Evolutionary conservation across 1,140 invertebrate species (phyloP), one percentile per base, ranked within the genome.

Genomic region (Oscheius sp.): DNA sequence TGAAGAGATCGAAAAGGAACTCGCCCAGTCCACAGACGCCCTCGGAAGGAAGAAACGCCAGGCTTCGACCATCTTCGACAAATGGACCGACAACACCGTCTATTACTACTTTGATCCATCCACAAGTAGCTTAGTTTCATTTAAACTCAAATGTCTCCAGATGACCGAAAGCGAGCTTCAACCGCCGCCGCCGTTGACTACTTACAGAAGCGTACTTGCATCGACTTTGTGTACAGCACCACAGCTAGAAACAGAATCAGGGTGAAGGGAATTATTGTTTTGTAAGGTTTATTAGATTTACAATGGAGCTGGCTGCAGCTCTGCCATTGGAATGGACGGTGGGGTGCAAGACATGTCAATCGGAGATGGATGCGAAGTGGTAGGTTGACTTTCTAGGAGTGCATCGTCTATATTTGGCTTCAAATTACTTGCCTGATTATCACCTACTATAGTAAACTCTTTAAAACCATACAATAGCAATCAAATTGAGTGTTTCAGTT

Each of bases 281-380:
- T n/a, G 29, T 23, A 49, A 4, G 28, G 1, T 18, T 32, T 68
- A 55, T 15, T 49, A 46, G 3, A 45, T 65, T 15, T 66, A 66
- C 64, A 61, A 67, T n/a, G 72, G 72, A 32, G 36, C 31, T 23
- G 63, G 63, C 29, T 74, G 72, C 34, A 68, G 38, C 29, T 59
- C 64, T 2, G 36, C 29, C 35, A 29, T 74, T n/a, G 72, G 72
- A 20, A 67, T 52, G 34, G 42, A 59, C 28, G 65, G 72, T n/a
- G 65, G 63, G 62, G 65, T 59, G 18, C 72, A 74, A 32, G 65
- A 58, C 23, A 34, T 74, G 35, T 74, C 72, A n/a, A 26, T 74
- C 1, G 72, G 63, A 36, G 35, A 42, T 23, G 72, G 72, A 29
- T 74, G 72, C 42, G 72, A 74, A 34, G 62, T 68, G 7, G 28